Evolutionary conservation across 2,888 invertebrate genomes (phyloP).

Genomic region (Amphipoea oculea): DNA sequence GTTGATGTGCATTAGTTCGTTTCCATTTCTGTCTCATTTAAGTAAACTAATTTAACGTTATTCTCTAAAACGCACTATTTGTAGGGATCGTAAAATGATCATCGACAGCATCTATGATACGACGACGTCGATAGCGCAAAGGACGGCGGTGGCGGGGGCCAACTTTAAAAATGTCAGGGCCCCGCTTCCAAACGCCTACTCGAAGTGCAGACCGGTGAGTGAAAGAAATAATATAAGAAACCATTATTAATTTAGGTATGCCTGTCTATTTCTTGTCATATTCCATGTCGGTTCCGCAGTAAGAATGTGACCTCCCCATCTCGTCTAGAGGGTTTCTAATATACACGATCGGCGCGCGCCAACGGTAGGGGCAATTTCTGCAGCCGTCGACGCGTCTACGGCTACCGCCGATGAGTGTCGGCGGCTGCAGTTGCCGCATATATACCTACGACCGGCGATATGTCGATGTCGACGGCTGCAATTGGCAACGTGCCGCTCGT

Average conservation of each 20-base stretch:
- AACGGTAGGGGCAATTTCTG: not conserved
- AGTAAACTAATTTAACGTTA: not conserved
- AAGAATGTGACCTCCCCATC: not conserved
- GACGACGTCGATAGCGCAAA: not conserved
- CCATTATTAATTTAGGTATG: not conserved
- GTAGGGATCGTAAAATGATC: constrained; percentile 28
- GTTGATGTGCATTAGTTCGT: not conserved
- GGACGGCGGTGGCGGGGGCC: not conserved
- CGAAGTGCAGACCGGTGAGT: constrained; percentile 41
- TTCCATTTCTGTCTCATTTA: not conserved
- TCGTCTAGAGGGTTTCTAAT: not conserved
- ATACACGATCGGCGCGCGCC: not conserved
- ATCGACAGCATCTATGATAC: constrained; percentile 28
- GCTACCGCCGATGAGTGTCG: no score
- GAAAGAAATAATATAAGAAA: not conserved
- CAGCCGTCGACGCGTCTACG: not conserved
- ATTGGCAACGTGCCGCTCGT: not conserved
- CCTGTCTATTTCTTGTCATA: not conserved
- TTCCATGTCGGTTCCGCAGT: not conserved
- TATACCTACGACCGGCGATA: no score
- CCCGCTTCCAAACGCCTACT: constrained; percentile 27
- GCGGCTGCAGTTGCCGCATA: no score
- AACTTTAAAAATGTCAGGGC: constrained; percentile 7
- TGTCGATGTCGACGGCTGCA: no score
- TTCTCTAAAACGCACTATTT: not conserved